These are phyloP conservation scores for Eurystomus gularis DNA, from an alignment of 2,113 vertebrate genomes.

Conservation along the genomic window DNA sequence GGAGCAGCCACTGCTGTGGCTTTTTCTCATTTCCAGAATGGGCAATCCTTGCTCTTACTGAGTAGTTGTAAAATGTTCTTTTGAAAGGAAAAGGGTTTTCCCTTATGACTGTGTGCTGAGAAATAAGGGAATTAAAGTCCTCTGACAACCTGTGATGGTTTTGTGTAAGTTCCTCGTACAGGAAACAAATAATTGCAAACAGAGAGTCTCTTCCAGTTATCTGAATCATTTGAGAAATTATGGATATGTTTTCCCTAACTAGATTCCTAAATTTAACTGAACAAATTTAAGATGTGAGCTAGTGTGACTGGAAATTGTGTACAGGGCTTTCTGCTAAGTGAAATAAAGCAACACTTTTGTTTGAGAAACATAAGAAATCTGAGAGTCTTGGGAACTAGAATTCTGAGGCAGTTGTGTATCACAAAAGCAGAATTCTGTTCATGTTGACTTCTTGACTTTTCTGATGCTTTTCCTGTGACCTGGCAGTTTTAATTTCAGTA, in stretches of 20 bases:
- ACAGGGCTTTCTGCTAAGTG: neutral
- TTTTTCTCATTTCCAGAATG: neutral
- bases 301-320: neutral
- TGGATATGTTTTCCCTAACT: rapidly evolving
- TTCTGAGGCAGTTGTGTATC: neutral
- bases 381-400: neutral
- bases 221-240: neutral
- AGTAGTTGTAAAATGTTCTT: neutral
- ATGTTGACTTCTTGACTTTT: neutral
- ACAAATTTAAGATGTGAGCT: neutral
- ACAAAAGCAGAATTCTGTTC: neutral
- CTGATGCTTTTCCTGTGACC: neutral
- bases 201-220: neutral
- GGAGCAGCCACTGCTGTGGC: neutral
- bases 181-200: neutral
- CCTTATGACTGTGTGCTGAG: neutral
- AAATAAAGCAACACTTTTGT: neutral
- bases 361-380: neutral
- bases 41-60: neutral
- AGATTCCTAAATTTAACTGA: neutral
- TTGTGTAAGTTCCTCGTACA: neutral
- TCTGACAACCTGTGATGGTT: neutral
- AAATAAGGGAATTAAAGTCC: neutral
- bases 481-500: neutral
- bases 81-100: neutral